Conservation (phyloP, 2,113 vertebrate genomes). For the Mugil cephalus region DNA sequence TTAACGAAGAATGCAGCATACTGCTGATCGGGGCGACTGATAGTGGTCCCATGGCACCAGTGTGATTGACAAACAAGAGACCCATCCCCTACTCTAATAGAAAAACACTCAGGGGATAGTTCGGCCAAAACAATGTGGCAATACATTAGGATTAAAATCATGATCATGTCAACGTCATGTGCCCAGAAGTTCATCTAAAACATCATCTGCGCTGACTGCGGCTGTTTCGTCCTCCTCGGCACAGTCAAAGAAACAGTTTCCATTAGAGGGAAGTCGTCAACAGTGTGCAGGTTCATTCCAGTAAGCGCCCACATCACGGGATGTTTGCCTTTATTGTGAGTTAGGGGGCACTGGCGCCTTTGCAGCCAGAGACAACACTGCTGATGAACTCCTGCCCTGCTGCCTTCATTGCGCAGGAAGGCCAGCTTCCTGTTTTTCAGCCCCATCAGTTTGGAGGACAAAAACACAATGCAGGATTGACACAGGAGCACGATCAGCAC, state of each 20-base stretch:
- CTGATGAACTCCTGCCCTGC: constrained; percentile 47
- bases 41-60: constrained; percentile 28
- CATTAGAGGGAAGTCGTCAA: constrained; percentile 2
- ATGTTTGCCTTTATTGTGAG: constrained; percentile 35
- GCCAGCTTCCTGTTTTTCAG: constrained; percentile 84
- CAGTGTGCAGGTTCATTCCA: constrained; percentile 14
- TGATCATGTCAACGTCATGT: constrained; percentile 17
- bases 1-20: constrained; percentile 68
- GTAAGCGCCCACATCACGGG: constrained; percentile 28
- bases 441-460: constrained; percentile 63
- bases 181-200: constrained; percentile 10
- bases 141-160: constrained; percentile 12
- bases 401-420: constrained; percentile 76
- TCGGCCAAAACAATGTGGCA: constrained; percentile 10
- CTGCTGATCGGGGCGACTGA: constrained; percentile 61
- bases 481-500: constrained; percentile 48
- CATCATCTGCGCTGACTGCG: constrained; percentile 1
- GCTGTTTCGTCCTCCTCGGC: neutral
- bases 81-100: constrained; percentile 11
- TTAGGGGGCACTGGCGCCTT: constrained; percentile 16
- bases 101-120: constrained; percentile 33
- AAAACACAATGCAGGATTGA: constrained; percentile 56
- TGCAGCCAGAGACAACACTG: constrained; percentile 15
- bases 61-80: constrained; percentile 57
- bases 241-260: constrained; percentile 6